These are phyloP conservation scores for Muscicapa comitata DNA, from an alignment of 2,797 vertebrate species.

Conservation along the genomic window DNA sequence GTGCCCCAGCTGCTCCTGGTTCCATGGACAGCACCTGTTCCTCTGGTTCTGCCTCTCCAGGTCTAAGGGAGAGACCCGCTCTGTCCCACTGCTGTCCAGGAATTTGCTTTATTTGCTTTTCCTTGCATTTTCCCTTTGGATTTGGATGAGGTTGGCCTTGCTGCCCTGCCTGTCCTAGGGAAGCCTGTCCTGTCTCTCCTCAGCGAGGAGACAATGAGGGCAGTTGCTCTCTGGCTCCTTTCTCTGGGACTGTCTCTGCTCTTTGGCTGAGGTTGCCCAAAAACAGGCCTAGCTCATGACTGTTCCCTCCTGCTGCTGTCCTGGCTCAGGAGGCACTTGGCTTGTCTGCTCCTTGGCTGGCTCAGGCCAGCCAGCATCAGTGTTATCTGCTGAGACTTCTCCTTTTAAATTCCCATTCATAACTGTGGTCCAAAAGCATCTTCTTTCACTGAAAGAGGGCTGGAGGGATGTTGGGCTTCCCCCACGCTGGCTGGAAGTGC, in stretches of 20 bases:
- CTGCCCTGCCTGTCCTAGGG: background rate
- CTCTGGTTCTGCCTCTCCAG: background rate
- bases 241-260: background rate
- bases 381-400: background rate
- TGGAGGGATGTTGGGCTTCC: background rate
- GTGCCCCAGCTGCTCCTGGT: background rate
- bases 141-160: background rate
- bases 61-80: background rate
- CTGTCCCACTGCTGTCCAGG: background rate
- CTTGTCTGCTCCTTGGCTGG: background rate
- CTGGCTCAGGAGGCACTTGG: background rate
- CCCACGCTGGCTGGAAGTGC: constrained; percentile 38
- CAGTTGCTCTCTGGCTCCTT: background rate
- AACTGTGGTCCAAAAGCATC: background rate
- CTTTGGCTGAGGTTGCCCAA: background rate
- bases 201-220: background rate
- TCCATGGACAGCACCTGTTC: background rate
- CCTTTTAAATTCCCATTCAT: background rate
- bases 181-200: background rate
- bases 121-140: background rate
- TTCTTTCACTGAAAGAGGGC: background rate
- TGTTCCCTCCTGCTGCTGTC: background rate
- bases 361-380: background rate
- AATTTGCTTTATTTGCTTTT: background rate
- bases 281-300: background rate